Evolutionary conservation across 1,140 invertebrate genomes (phyloP), one percentile per base, ranked within the genome.

Genomic region (Lethocerus indicus): DNA sequence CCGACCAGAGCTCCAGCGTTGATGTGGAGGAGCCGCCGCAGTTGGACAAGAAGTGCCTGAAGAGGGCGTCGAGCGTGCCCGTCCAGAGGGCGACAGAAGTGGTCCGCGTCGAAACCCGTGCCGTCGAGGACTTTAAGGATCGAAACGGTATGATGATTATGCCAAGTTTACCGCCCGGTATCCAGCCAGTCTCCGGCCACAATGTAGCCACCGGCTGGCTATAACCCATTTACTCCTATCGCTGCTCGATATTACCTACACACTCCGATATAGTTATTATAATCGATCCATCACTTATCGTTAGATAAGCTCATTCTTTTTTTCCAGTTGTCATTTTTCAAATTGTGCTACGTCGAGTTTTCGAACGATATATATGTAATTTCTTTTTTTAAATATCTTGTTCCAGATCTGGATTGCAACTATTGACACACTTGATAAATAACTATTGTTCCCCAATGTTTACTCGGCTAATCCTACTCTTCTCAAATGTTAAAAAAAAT

Each of bases 161-260:
- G 40, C 71, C 73, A 27, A 70, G 71, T 50, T 60, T 78, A 37
- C 69, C 74, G 28, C 69, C 74, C 7, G 74, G 74, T 6, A 72
- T 78, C 54, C 75, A 78, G 55, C 74, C 75, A 26, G 66, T 78
- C 43, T 71, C 72, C 51, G 75, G 74, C 35, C 73, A 75, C 58
- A 74, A 73, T 56, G 66, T 70, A 36, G 70, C 73, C 36, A 66
- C 71, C 4, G 75, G 74, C 47, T 78, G 76, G 76, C 70, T 78
- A 53, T 74, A 69, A 54, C 47, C n/a, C n/a, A n/a, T n/a, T n/a
- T n/a, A n/a, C n/a, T 6, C 21, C n/a, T 41, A 9, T 41, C 21
- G 9, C 16, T 9, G 16, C 16, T 9, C 7, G 21, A 41, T 16
- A 18, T 41, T 6, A 41, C 7, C 7, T 6, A 6, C 7, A 6